A percentile compares a stretch with the other conserved stretches of the same genome.
phyloP scores from a whole-genome alignment of 2,797 vertebrate species.

The Neoniphon sammara region DNA sequence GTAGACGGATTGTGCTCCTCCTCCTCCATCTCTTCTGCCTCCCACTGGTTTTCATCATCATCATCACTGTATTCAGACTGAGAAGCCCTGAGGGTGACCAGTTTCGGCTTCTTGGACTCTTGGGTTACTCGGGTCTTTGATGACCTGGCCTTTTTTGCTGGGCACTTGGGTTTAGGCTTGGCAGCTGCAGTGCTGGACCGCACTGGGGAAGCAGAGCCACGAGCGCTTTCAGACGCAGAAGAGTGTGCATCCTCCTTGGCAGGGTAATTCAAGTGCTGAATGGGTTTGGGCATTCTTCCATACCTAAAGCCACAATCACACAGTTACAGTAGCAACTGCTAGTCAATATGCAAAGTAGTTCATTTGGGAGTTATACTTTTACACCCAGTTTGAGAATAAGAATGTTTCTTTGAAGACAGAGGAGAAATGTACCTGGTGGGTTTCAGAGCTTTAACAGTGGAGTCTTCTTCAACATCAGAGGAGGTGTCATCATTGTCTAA shows the following conservation, averaged over 20 bases:
- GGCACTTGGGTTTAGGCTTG: constrained; percentile 54
- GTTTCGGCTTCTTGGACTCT: constrained; percentile 79
- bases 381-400: background rate
- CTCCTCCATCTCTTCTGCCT: constrained; percentile 73
- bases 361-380: background rate
- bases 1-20: constrained; percentile 71
- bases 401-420: background rate
- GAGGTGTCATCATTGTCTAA: constrained; percentile 39
- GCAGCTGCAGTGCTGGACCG: constrained; percentile 17
- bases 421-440: constrained; percentile 77
- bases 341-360: background rate
- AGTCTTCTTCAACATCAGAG: constrained; percentile 74
- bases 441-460: constrained; percentile 47
- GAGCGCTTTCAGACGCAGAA: constrained; percentile 43
- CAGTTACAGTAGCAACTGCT: background rate
- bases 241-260: constrained; percentile 65
- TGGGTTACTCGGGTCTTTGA: constrained; percentile 69
- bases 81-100: constrained; percentile 89
- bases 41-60: constrained; percentile 71
- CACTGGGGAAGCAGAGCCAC: constrained; percentile 24
- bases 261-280: constrained; percentile 73
- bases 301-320: constrained; percentile 71
- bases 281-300: constrained; percentile 82
- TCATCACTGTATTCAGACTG: constrained; percentile 83
- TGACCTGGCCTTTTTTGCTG: constrained; percentile 73